Conservation (phyloP, 2,113 vertebrate genomes). For the Setophaga coronata region DNA sequence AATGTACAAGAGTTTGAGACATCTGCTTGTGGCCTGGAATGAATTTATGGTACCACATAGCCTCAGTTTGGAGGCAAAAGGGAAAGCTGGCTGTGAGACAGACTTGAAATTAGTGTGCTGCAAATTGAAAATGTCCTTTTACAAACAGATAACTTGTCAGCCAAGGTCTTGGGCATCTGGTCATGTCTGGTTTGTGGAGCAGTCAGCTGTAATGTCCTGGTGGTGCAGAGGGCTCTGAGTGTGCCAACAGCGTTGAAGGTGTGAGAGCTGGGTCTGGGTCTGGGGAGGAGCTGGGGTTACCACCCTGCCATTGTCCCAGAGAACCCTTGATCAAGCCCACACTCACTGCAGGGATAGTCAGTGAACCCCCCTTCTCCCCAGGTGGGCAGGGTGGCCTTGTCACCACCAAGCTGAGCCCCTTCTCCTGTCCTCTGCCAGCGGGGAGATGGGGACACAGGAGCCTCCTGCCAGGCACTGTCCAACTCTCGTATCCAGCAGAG, state of each 20-base stretch:
- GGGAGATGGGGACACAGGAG: not conserved
- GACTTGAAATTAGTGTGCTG: not conserved
- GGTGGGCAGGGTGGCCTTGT: rapidly evolving
- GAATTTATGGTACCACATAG: not conserved
- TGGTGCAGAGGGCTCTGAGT: not conserved
- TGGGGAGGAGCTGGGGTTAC: not conserved
- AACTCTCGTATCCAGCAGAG: not conserved
- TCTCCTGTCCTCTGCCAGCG: rapidly evolving
- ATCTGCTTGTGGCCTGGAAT: not conserved
- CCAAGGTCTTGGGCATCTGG: not conserved
- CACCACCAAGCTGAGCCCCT: not conserved
- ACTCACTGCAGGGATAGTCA: not conserved
- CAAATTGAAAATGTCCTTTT: not conserved
- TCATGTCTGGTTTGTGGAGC: rapidly evolving
- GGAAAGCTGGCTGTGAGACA: not conserved
- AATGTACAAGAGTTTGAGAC: not conserved
- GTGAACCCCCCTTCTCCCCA: not conserved
- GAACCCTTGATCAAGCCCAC: not conserved
- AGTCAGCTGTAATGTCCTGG: not conserved
- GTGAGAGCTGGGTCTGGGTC: not conserved
- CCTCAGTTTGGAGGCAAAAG: not conserved
- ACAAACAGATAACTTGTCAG: not conserved
- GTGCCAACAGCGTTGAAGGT: rapidly evolving
- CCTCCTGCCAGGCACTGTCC: rapidly evolving
- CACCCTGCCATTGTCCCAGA: not conserved